Percentiles rank a stretch among this genome's conserved stretches.
These are phyloP conservation scores for Holcopasites calliopsidis DNA, from an alignment of 1,140 invertebrate species.

Conservation along the genomic window DNA sequence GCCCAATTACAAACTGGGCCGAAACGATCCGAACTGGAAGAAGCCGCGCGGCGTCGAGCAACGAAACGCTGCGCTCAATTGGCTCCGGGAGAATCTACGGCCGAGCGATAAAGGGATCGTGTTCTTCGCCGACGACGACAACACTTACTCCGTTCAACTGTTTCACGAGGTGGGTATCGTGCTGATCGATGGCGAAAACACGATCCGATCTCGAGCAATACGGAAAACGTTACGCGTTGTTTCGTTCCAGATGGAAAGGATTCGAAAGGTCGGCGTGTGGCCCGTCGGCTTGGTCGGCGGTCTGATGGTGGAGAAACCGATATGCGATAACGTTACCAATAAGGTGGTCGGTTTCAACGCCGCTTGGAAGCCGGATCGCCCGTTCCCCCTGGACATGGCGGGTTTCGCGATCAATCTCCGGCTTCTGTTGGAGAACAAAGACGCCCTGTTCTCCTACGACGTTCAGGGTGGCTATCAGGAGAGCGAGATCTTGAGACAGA, in stretches of 20 bases:
- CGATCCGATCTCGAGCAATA: too few relatives aligned
- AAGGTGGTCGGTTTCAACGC: conserved; percentile 92
- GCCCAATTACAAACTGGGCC: conserved; percentile 83
- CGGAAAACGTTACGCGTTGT: too few relatives aligned
- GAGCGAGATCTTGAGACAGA: conserved; percentile 91
- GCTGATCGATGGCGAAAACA: too few relatives aligned
- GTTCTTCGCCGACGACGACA: conserved; percentile 99
- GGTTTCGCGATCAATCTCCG: conserved; percentile 96
- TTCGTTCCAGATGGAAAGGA: conserved; percentile 85
- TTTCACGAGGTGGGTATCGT: conserved; percentile 97
- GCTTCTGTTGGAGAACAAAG: conserved; percentile 87
- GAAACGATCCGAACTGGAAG: conserved; percentile 89
- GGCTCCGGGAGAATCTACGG: conserved; percentile 88
- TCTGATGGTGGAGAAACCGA: conserved; percentile 91
- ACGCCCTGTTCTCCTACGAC: conserved; percentile 91
- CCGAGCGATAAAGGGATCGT: conserved; percentile 85
- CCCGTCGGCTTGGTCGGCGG: conserved; percentile 97
- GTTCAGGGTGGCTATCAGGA: conserved; percentile 95
- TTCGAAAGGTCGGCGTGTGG: conserved; percentile 96
- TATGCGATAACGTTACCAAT: conserved; percentile 83
- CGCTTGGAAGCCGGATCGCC: conserved; percentile 92
- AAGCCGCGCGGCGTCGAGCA: conserved; percentile 97
- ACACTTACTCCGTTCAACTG: conserved; percentile 93
- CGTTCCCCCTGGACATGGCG: conserved; percentile 99
- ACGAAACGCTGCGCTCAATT: conserved; percentile 93